Conservation (phyloP, 2,888 invertebrate species). For the Hypsopygia costalis region DNA sequence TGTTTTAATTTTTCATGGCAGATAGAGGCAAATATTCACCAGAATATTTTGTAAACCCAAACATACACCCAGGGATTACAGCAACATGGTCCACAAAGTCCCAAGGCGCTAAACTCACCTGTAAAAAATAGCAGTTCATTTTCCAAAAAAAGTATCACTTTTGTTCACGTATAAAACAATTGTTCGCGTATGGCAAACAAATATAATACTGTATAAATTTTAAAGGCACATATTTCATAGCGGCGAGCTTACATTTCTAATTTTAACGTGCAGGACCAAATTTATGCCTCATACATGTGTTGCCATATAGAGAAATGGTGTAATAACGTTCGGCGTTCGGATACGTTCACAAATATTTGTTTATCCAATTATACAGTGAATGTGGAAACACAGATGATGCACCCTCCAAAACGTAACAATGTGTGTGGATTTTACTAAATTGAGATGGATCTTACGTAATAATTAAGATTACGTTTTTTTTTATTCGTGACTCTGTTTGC, state of each 20-base stretch:
- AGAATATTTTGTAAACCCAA: neutral
- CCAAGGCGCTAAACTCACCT: neutral
- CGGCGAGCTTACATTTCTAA: conserved; percentile 69
- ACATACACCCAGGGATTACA: neutral
- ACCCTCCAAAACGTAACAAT: conserved; percentile 4
- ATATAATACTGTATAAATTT: conserved; percentile 65
- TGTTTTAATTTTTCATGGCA: no score
- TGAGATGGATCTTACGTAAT: neutral
- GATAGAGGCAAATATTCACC: no score
- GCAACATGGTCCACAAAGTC: neutral
- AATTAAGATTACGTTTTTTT: neutral
- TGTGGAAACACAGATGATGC: conserved; percentile 7
- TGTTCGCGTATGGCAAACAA: conserved; percentile 41
- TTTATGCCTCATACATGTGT: conserved; percentile 72
- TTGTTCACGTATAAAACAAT: conserved; percentile 39
- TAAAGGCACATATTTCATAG: conserved; percentile 68
- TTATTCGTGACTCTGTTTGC: no score
- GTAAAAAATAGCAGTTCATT: conserved; percentile 3
- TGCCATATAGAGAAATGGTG: conserved; percentile 58
- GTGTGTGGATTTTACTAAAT: conserved; percentile 2
- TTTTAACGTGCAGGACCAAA: conserved; percentile 70
- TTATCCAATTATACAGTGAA: conserved; percentile 28
- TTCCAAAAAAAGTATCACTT: conserved; percentile 25
- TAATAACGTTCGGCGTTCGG: conserved; percentile 60
- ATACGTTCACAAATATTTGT: conserved; percentile 43